Evolutionary conservation across 2,888 invertebrate genomes (phyloP), one percentile per base, ranked within the genome.

Genomic region (Epinotia ramella): DNA sequence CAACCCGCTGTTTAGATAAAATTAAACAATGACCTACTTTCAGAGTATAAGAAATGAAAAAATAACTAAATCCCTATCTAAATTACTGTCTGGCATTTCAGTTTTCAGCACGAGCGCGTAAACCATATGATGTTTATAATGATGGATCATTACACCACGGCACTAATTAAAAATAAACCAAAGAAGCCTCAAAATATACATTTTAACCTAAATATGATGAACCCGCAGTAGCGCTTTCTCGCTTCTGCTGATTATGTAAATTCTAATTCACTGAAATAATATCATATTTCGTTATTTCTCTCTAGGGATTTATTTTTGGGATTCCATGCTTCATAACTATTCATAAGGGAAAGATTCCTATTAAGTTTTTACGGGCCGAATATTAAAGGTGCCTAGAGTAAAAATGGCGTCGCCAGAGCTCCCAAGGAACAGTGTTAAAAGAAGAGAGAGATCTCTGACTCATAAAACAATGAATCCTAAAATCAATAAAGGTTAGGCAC

Each of bases 191-290:
- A 9, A 33, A 13, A 53, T 40, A 33, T 20, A 67, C 53, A 67
- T 40, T 40, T n/a, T 13, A 9, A 16, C 20, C n/a, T 59, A 44
- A 68, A 60, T 62, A 62, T 33, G 49, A 44, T 40, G 64, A 64
- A 24, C 11, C 44, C 57, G 16, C 16, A 5, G n/a, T 44, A 72
- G 44, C 24, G 57, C 9, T 72, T 28, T 24, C 60, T 40, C 33
- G 33, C 18, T 4, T 16, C 18, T 5, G 9, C 57, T 64, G 57
- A 72, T 72, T 65, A 72, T 72, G 72, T 44, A 57, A 72, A 72
- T 72, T 72, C 44, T 7, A 64, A 65, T 65, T 53, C 57, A 9
- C 44, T 11, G 20, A 12, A 44, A 57, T 53, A 65, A 28, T 72
- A 72, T 46, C 28, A 44, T 12, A 24, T 59, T 72, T 60, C 69